phyloP scores from a whole-genome alignment of 2,888 invertebrate genomes.

The Coremacera marginata region DNA sequence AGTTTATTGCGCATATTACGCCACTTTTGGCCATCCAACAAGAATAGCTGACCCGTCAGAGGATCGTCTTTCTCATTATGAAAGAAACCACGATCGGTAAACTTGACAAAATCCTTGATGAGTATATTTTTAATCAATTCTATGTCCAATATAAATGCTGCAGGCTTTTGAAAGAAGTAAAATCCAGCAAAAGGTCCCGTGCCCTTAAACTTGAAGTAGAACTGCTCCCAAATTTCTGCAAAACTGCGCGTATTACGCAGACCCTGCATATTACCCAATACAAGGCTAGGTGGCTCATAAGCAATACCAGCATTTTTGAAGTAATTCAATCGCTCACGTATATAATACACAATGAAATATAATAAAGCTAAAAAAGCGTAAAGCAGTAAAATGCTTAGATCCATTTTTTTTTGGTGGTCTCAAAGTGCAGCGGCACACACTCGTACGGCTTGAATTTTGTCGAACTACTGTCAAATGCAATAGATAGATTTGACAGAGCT shows the following conservation, averaged over 20 bases:
- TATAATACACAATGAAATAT: no score
- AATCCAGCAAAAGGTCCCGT: slow-evolving; percentile 57
- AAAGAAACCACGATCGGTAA: slow-evolving; percentile 34
- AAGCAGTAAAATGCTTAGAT: no score
- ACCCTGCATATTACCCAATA: slow-evolving; percentile 35
- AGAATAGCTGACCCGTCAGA: slow-evolving; percentile 59
- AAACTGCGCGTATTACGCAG: slow-evolving; percentile 43
- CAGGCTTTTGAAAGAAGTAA: slow-evolving; percentile 51
- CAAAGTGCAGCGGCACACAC: no score
- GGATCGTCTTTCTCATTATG: slow-evolving; percentile 56
- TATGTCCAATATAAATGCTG: slow-evolving; percentile 35
- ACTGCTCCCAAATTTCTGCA: slow-evolving; percentile 45
- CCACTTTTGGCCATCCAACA: slow-evolving; percentile 63
- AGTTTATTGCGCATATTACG: slow-evolving; percentile 68
- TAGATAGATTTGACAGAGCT: no score
- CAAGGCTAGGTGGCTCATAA: no score
- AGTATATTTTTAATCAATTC: slow-evolving; percentile 34
- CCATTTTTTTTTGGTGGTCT: no score
- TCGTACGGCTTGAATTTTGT: no score
- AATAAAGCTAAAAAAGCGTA: no score
- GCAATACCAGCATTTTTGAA: no score
- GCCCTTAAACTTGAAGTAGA: slow-evolving; percentile 54
- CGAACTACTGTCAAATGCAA: no score
- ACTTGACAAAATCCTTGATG: slow-evolving; percentile 33
- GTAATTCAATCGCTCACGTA: no score